phyloP scores from a whole-genome alignment of 1,140 invertebrate genomes.

The Tetranychus cinnabarinus region DNA sequence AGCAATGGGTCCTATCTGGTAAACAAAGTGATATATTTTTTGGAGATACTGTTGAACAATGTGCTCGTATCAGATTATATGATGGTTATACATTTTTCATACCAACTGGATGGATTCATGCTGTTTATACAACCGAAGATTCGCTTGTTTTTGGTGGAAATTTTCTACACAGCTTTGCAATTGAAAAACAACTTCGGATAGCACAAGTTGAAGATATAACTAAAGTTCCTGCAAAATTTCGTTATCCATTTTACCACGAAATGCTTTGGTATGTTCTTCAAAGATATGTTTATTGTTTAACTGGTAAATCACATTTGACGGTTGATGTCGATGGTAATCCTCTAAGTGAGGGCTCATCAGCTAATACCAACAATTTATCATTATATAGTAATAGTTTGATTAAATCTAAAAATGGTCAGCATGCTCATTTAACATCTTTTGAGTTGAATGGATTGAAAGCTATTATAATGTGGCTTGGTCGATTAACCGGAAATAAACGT shows the following conservation, averaged over 20 bases:
- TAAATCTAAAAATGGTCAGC: neutral
- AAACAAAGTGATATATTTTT: constrained; percentile 88
- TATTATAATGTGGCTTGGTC: constrained; percentile 72
- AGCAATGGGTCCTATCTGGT: constrained; percentile 72
- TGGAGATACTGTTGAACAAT: constrained; percentile 77
- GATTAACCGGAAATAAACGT: constrained; percentile 62
- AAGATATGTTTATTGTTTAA: constrained; percentile 62
- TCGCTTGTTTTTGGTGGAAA: constrained; percentile 94
- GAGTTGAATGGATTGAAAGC: constrained; percentile 35
- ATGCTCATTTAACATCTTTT: constrained; percentile 12
- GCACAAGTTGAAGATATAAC: constrained; percentile 81
- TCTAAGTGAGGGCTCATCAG: neutral
- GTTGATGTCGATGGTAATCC: constrained; percentile 12
- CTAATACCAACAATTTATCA: neutral
- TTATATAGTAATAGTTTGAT: neutral
- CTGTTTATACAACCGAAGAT: constrained; percentile 83
- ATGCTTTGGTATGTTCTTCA: constrained; percentile 95
- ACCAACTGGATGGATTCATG: constrained; percentile 90
- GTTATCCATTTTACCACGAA: constrained; percentile 91
- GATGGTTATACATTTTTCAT: constrained; percentile 86
- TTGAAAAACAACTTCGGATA: constrained; percentile 36
- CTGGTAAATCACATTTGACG: constrained; percentile 49
- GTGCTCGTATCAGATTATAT: constrained; percentile 44
- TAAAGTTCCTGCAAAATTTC: constrained; percentile 83
- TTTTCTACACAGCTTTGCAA: constrained; percentile 80